These are phyloP conservation scores for Habropoda laboriosa DNA, from an alignment of 1,140 invertebrate species.

Conservation along the genomic window DNA sequence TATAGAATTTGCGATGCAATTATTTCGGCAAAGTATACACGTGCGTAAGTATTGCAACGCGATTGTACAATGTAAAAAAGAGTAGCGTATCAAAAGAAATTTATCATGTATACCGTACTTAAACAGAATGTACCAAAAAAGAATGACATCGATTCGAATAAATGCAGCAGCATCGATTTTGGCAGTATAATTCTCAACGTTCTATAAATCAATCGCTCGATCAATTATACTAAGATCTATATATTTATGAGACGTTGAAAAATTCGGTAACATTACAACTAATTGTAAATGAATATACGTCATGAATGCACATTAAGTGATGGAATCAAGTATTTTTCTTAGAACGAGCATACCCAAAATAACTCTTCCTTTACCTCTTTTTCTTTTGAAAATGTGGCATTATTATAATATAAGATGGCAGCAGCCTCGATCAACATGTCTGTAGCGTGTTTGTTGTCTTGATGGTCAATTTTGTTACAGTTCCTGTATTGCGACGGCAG, in stretches of 20 bases:
- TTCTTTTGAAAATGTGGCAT: background rate
- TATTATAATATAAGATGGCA: background rate
- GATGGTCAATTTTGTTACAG: background rate
- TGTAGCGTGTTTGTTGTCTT: background rate
- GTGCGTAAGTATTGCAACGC: conserved; percentile 65
- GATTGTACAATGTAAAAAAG: conserved; percentile 59
- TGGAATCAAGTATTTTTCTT: conserved; percentile 62
- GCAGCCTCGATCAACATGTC: no score
- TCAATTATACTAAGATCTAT: conserved; percentile 38
- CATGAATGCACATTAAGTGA: conserved; percentile 63
- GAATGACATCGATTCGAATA: conserved; percentile 64
- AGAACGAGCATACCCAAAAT: conserved; percentile 48
- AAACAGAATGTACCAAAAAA: conserved; percentile 68
- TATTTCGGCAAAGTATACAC: conserved; percentile 69
- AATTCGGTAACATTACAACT: conserved; percentile 42
- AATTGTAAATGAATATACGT: conserved; percentile 55
- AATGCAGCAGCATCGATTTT: conserved; percentile 78
- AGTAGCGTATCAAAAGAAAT: conserved; percentile 72
- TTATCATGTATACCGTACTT: conserved; percentile 27
- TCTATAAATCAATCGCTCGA: conserved; percentile 62
- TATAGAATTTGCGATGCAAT: background rate
- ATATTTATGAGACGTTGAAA: conserved; percentile 51
- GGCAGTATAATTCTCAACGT: conserved; percentile 77
- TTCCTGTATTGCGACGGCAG: no score
- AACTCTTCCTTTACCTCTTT: conserved; percentile 7